Conservation (phyloP, 2,113 vertebrate species). For the Pyxicephalus adspersus region DNA sequence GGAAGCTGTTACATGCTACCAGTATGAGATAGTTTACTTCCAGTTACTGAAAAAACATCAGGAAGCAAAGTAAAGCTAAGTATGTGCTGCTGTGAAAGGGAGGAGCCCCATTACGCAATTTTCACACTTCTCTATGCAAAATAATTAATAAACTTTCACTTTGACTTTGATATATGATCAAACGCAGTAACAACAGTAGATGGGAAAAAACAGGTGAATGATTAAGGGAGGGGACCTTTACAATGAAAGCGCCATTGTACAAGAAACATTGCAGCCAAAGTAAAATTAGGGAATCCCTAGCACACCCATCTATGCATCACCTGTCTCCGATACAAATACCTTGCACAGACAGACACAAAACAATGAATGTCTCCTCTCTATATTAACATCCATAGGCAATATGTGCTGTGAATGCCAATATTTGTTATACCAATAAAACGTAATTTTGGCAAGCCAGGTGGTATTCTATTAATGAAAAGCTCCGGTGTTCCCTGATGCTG, state of each 20-base stretch:
- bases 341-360: slow-evolving; percentile 2
- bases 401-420: background rate
- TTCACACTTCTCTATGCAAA: no score
- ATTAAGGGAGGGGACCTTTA: slow-evolving; percentile 13
- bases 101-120: no score
- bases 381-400: background rate
- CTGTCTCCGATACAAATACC: background rate
- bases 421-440: slow-evolving; percentile 1
- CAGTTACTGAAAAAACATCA: no score
- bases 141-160: no score
- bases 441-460: background rate
- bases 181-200: slow-evolving; percentile 10
- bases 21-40: no score
- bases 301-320: background rate
- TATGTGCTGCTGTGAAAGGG: no score
- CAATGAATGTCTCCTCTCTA: background rate
- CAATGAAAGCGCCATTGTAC: slow-evolving; percentile 1
- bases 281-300: slow-evolving; percentile 8
- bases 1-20: no score
- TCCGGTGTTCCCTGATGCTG: background rate
- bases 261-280: slow-evolving; percentile 3
- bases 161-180: slow-evolving; percentile 35
- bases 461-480: background rate
- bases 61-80: no score
- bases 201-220: background rate